These are phyloP conservation scores for Trachurus trachurus DNA, from an alignment of 2,797 vertebrate species.

Conservation along the genomic window DNA sequence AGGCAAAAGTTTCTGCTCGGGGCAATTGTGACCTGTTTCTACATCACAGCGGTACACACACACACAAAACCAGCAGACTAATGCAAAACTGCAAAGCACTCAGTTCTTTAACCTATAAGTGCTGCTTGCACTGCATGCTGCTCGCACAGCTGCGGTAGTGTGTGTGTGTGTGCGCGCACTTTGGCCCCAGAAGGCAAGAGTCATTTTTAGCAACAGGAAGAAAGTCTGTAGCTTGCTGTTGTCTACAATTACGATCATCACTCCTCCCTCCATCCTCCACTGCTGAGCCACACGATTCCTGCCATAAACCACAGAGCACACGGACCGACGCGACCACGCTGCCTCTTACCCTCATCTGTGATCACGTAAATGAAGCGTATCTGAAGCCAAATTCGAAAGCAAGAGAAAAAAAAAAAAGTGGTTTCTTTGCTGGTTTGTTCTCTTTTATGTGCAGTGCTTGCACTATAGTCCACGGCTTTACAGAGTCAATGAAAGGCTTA, in stretches of 20 bases:
- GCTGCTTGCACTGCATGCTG: slow-evolving; percentile 9
- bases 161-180: neutral
- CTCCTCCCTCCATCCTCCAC: slow-evolving; percentile 30
- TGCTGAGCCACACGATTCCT: neutral
- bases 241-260: slow-evolving; percentile 42
- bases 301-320: neutral
- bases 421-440: neutral
- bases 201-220: slow-evolving; percentile 73
- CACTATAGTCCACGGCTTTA: slow-evolving; percentile 14
- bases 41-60: neutral
- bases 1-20: slow-evolving; percentile 4
- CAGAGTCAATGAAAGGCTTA: slow-evolving; percentile 17
- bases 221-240: slow-evolving; percentile 33
- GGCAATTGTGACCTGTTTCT: slow-evolving; percentile 13
- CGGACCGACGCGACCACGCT: neutral
- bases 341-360: neutral
- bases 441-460: slow-evolving; percentile 5
- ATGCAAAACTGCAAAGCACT: neutral
- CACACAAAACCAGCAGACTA: neutral
- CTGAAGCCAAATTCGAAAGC: neutral
- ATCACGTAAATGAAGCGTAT: neutral
- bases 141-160: neutral
- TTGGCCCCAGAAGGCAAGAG: slow-evolving; percentile 19
- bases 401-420: neutral
- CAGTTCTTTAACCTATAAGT: neutral